phyloP scores from a whole-genome alignment of 2,888 invertebrate species.

The Agrochola lota region DNA sequence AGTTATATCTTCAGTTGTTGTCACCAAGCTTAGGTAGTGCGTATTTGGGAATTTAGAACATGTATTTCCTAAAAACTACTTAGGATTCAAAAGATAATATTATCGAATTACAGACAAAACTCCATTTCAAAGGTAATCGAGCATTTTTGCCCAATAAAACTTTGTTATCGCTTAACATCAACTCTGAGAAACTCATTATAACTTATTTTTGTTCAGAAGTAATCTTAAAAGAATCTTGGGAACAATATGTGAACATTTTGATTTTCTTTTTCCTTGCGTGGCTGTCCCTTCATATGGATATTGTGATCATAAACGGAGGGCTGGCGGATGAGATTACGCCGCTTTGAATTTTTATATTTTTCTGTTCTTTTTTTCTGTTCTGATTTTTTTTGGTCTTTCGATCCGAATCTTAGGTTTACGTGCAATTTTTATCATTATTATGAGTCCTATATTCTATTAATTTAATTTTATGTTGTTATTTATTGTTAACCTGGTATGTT shows the following conservation, averaged over 20 bases:
- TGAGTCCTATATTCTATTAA: not conserved
- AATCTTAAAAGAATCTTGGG: slow-evolving; percentile 47
- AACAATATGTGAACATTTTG: slow-evolving; percentile 40
- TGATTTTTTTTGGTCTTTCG: slow-evolving; percentile 22
- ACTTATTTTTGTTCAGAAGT: slow-evolving; percentile 43
- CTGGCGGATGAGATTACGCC: slow-evolving; percentile 24
- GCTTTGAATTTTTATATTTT: slow-evolving; percentile 25
- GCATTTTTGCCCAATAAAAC: slow-evolving; percentile 45
- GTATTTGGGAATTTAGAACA: not conserved
- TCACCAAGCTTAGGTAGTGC: not conserved
- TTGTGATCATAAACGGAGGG: slow-evolving; percentile 41
- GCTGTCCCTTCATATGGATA: slow-evolving; percentile 41
- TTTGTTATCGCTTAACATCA: slow-evolving; percentile 38
- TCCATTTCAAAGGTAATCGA: slow-evolving; percentile 26
- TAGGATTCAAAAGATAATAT: not conserved
- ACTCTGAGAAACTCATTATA: slow-evolving; percentile 62
- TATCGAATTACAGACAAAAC: slow-evolving; percentile 7
- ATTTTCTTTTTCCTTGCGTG: slow-evolving; percentile 31
- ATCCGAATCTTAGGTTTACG: too few relatives aligned
- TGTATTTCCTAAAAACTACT: not conserved
- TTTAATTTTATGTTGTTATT: too few relatives aligned
- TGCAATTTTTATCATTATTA: not conserved
- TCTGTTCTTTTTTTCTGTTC: slow-evolving; percentile 10
- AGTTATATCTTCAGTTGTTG: too few relatives aligned
- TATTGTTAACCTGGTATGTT: too few relatives aligned